Evolutionary conservation across 1,140 invertebrate genomes (phyloP).

Genomic region (Orussus abietinus): DNA sequence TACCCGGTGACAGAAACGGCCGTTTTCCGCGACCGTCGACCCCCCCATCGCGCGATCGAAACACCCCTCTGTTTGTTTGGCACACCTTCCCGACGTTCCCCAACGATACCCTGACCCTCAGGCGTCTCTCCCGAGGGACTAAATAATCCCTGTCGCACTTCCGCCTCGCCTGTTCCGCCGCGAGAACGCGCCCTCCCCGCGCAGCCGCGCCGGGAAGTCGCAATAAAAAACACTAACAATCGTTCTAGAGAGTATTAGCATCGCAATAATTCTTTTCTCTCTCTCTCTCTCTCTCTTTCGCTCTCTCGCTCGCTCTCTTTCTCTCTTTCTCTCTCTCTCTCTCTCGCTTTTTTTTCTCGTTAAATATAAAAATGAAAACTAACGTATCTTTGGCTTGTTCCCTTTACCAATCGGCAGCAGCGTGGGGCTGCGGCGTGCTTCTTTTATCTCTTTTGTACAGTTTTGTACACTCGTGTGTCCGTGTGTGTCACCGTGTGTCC

Average conservation of each 20-base stretch:
- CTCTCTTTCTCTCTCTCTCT: conserved; percentile 21
- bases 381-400: conserved; percentile 57
- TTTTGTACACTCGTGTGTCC: conserved; percentile 41
- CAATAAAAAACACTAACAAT: conserved; percentile 34
- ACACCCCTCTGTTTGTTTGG: too few species aligned
- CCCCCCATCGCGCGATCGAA: too few species aligned
- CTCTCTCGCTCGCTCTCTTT: conserved; percentile 24
- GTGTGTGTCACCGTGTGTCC: not conserved
- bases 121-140: too few species aligned
- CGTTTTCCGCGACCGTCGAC: too few species aligned
- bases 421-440: conserved; percentile 34
- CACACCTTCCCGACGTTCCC: too few species aligned
- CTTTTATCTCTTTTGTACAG: conserved; percentile 42
- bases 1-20: too few species aligned
- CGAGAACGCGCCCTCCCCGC: conserved; percentile 9
- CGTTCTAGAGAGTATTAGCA: conserved; percentile 19
- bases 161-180: conserved; percentile 5
- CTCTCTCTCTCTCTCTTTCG: conserved; percentile 27
- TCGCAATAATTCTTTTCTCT: conserved; percentile 26
- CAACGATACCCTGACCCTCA: too few species aligned
- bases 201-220: conserved; percentile 10
- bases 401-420: conserved; percentile 53
- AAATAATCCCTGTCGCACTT: too few species aligned
- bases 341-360: conserved; percentile 36
- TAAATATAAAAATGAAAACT: conserved; percentile 57